A percentile compares a stretch with the other conserved stretches of the same genome.
These are phyloP conservation scores for Mormyrops attenuatus DNA, from an alignment of 2,797 vertebrate genomes.

Conservation along the genomic window DNA sequence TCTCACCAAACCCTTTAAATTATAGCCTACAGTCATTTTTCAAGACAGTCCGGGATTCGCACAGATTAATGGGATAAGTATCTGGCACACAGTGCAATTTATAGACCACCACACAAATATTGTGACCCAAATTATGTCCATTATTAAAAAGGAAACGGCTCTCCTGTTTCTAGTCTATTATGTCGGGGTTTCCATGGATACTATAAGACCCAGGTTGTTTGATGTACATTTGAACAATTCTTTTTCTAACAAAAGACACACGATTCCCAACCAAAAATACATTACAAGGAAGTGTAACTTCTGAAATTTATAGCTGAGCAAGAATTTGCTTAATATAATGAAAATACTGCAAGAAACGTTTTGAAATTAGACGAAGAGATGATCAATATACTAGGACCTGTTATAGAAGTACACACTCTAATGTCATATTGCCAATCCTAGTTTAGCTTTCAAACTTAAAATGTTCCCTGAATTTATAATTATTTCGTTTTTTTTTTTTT, in stretches of 20 bases:
- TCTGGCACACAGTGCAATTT: conserved; percentile 68
- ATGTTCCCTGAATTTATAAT: neutral
- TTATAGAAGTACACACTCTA: neutral
- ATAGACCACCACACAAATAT: conserved; percentile 64
- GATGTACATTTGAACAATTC: conserved; percentile 52
- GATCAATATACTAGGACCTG: neutral
- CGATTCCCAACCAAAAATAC: neutral
- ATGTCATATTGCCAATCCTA: neutral
- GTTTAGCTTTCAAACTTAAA: neutral
- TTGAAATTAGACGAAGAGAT: neutral
- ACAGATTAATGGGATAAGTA: conserved; percentile 65
- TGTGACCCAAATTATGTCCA: conserved; percentile 70
- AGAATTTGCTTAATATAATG: neutral
- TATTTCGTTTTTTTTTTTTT: neutral
- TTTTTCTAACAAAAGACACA: conserved; percentile 29
- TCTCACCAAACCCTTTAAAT: conserved; percentile 34
- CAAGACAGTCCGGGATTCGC: conserved; percentile 54
- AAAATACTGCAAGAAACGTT: neutral
- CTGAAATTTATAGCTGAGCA: neutral
- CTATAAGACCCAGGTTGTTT: conserved; percentile 57
- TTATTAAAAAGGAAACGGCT: conserved; percentile 60
- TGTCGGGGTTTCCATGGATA: conserved; percentile 74
- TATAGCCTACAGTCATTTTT: conserved; percentile 47
- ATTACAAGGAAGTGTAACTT: neutral
- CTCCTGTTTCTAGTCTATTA: conserved; percentile 63